phyloP scores from a whole-genome alignment of 2,113 vertebrate species.

The Lanius ludovicianus region DNA sequence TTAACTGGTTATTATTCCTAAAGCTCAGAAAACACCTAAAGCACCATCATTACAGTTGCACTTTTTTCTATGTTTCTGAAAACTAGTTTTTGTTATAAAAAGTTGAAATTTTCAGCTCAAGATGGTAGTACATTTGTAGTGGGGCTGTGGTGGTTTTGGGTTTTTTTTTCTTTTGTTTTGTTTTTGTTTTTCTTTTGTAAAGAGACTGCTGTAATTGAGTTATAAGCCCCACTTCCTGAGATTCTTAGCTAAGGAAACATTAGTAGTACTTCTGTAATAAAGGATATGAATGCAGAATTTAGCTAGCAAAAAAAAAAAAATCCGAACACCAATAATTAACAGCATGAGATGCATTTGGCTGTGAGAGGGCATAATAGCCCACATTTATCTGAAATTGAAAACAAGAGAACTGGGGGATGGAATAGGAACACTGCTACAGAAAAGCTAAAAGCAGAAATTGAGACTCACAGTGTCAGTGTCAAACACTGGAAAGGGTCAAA shows the following conservation, averaged over 20 bases:
- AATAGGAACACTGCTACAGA: not conserved
- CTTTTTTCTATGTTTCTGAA: not conserved
- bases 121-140: not conserved
- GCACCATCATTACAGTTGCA: not conserved
- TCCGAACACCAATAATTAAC: not conserved
- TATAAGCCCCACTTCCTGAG: not conserved
- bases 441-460: not conserved
- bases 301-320: not conserved
- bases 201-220: not conserved
- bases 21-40: not conserved
- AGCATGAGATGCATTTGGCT: not conserved
- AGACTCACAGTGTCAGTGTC: not conserved
- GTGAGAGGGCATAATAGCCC: not conserved
- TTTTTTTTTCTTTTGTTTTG: not conserved
- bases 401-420: not conserved
- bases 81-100: not conserved
- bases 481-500: not conserved
- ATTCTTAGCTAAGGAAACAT: not conserved
- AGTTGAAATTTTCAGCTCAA: not conserved
- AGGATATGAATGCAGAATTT: not conserved
- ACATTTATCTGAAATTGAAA: not conserved
- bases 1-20: not conserved
- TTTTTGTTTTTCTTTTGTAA: not conserved
- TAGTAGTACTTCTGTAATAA: not conserved
- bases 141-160: too few species aligned